Percentiles rank a stretch among this genome's conserved stretches.
Conservation (phyloP, 2,113 vertebrate genomes). For the Rhinichthys klamathensis region DNA sequence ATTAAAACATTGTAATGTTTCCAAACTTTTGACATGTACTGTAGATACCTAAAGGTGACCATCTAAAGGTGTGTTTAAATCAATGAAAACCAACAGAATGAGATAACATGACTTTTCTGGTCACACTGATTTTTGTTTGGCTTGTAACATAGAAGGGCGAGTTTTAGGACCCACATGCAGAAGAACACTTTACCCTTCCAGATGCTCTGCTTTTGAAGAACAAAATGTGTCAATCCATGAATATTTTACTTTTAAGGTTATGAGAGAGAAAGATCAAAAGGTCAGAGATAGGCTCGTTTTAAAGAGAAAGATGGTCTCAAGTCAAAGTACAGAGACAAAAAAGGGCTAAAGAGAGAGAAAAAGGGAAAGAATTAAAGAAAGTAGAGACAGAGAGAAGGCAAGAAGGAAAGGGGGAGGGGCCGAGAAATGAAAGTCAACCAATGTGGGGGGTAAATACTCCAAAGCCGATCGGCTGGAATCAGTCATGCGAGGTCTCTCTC, state of each 20-base stretch:
- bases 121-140: not conserved
- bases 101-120: not conserved
- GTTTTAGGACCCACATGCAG: not conserved
- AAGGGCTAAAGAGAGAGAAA: not conserved
- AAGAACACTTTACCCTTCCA: not conserved
- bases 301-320: not conserved
- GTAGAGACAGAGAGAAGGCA: not conserved
- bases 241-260: not conserved
- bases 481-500: constrained; percentile 46
- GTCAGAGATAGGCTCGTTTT: not conserved
- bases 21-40: not conserved
- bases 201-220: not conserved
- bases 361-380: constrained; percentile 15
- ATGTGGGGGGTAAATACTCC: constrained; percentile 78
- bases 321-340: constrained; percentile 37
- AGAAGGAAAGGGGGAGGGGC: not conserved
- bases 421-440: constrained; percentile 76
- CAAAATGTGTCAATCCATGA: not conserved
- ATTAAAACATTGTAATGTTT: not conserved
- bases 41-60: not conserved
- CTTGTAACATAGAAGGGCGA: constrained; percentile 38
- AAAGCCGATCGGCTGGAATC: constrained; percentile 53
- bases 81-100: not conserved
- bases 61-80: not conserved
- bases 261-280: not conserved